Evolutionary conservation across 2,113 vertebrate species (phyloP), one percentile per base, ranked within the genome.

Genomic region (Brienomyrus brachyistius): DNA sequence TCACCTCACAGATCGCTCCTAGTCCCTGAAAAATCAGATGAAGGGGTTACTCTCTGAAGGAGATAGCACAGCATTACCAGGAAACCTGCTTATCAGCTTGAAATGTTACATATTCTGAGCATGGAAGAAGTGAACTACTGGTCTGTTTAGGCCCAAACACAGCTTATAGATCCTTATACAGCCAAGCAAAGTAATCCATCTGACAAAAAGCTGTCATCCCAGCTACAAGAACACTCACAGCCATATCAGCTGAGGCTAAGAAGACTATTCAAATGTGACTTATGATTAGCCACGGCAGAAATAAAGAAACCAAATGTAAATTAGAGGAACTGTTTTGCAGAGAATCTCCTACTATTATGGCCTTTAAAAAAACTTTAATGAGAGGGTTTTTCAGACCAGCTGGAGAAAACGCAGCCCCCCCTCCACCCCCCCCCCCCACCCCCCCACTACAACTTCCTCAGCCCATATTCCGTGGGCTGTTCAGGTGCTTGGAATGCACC

Each of bases 401-500:
- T 93, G 91, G 74, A 45, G 87, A 92, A 94, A 92, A 45, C 9
- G 27, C 13, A 21, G 2, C 7, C n/a, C n/a, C n/a, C 62, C 62
- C 62, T 7, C 0, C 62, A 1, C 62, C 62, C n/a, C 5, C 4
- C 43, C 1, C 4, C 48, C 87, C 90, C 21, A 3, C 54, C 19
- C 54, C 56, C 21, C 56, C 21, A 40, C 1, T 40, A 40, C 40
- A 9, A 27, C 62, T 31, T 31, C n/a, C 10, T 31, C 62, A 70
- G 6, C 93, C 95, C 59, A 91, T 82, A 91, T 92, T 93, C 66
- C 96, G 93, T 4, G 97, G 96, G 62, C 97, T 97, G 0, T 89
- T 90, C n/a, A 88, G 90, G 91, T 88, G 91, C 45, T 91, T 92
- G 13, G 93, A 88, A 6, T 92, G 94, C 91, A 96, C 95, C 0